Base-by-base conservation (phyloP, 2,113 vertebrate species). In the Serinus canaria region DNA sequence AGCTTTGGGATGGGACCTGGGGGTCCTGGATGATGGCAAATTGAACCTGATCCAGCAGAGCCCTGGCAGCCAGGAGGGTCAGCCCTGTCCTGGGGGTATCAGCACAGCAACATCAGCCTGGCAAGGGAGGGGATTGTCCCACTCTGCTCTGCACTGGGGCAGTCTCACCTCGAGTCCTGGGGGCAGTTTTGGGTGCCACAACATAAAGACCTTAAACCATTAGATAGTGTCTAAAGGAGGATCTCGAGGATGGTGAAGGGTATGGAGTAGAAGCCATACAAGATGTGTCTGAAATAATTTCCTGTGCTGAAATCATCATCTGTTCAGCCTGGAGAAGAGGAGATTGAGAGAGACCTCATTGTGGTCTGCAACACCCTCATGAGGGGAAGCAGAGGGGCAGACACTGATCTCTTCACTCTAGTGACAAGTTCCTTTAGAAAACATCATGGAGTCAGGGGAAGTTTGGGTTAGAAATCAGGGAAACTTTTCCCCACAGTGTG, bases 11-110 rank as follows among this genome's bases (percentile, higher is more conserved):
- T 39, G 17, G 7, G 30, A 3, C 10, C 31, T 50, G 15, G 22
- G 12, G 2, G 1, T 25, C 19, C 78, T 39, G 46, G n/a, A 2
- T 0, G 0, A 25, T n/a, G 53, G 6, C 1, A 53, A 53, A 13
- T 0, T 46, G n/a, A 11, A 60, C 3, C 1, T 8, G 30, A 18
- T 16, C 1, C 39, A 60, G 46, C 33, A 74, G 28, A 8, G 20
- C 20, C 39, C 46, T 75, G 53, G 37, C 33, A 89, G 53, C 28
- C 78, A 41, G n/a, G n/a, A 66, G 46, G 9, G 33, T 0, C 52
- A 59, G 0, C 16, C 5, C 5, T 37, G 22, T 75, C 33, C 39
- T 35, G 24, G 9, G 11, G 9, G 3, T 13, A 82, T 41, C 62
- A 60, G 28, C 7, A 30, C n/a, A 67, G 19, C 37, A 46, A 8